Percentiles rank a stretch among this genome's conserved stretches.
phyloP scores from a whole-genome alignment of 2,113 vertebrate genomes.

The Bos taurus region DNA sequence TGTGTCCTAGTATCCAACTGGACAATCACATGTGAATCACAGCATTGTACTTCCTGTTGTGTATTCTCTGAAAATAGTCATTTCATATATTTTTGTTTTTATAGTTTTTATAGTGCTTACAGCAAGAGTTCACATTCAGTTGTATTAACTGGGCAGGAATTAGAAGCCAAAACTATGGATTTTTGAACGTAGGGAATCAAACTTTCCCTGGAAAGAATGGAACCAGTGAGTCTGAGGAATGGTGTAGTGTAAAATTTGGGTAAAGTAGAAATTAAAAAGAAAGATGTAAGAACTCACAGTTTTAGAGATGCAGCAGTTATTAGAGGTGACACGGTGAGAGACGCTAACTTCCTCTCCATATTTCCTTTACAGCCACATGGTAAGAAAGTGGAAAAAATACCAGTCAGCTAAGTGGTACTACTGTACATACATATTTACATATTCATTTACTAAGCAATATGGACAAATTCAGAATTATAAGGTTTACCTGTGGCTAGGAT shows the following conservation, averaged over 20 bases:
- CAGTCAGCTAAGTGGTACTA: not conserved
- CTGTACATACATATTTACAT: not conserved
- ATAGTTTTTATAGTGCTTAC: not conserved
- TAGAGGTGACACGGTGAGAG: not conserved
- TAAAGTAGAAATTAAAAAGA: not conserved
- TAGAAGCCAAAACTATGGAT: not conserved
- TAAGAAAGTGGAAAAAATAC: not conserved
- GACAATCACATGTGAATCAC: not conserved
- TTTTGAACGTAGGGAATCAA: not conserved
- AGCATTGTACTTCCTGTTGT: not conserved
- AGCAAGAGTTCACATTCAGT: not conserved
- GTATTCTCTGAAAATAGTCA: not conserved
- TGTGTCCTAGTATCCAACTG: not conserved
- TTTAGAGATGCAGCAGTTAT: not conserved
- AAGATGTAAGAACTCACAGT: not conserved
- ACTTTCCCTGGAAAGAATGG: not conserved
- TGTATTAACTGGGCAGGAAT: not conserved
- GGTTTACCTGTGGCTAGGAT: not conserved
- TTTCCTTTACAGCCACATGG: not conserved
- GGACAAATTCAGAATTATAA: not conserved
- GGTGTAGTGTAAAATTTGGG: not conserved
- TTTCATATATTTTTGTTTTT: not conserved
- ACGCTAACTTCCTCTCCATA: not conserved
- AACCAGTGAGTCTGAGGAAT: not conserved
- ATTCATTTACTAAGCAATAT: not conserved